These are phyloP conservation scores for Gymnoscelis rufifasciata DNA, from an alignment of 2,888 invertebrate genomes.

Conservation along the genomic window DNA sequence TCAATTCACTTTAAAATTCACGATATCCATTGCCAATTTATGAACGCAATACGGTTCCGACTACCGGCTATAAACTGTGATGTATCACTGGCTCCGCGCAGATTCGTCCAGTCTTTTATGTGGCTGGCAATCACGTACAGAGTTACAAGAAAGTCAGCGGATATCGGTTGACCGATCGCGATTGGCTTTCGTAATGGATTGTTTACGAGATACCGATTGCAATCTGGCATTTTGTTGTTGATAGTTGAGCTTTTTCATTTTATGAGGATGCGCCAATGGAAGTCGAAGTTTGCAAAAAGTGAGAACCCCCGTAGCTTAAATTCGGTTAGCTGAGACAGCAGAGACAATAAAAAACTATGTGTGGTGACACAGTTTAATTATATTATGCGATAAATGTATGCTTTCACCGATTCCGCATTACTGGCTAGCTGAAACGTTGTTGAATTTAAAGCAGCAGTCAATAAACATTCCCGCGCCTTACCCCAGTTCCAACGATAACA, in stretches of 20 bases:
- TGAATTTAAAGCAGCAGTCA: too few relatives aligned
- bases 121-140: slow-evolving; percentile 7
- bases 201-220: slow-evolving; percentile 3
- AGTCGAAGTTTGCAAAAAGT: too few relatives aligned
- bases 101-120: slow-evolving; percentile 13
- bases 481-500: too few relatives aligned
- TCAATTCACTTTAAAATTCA: background rate
- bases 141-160: slow-evolving; percentile 8
- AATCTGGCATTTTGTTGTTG: background rate
- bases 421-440: too few relatives aligned
- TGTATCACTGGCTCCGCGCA: slow-evolving; percentile 21
- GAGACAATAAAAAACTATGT: too few relatives aligned
- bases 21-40: slow-evolving; percentile 6
- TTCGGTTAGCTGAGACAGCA: too few relatives aligned
- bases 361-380: too few relatives aligned
- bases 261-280: too few relatives aligned
- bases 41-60: slow-evolving; percentile 1
- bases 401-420: too few relatives aligned
- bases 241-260: background rate
- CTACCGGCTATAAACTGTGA: slow-evolving; percentile 25
- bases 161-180: slow-evolving; percentile 9
- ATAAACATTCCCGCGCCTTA: too few relatives aligned
- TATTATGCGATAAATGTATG: too few relatives aligned
- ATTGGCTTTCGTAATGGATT: slow-evolving; percentile 5
- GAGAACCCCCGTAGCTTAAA: too few relatives aligned